Evolutionary conservation across 2,113 vertebrate species (phyloP).

Genomic region (Calidris pugnax): DNA sequence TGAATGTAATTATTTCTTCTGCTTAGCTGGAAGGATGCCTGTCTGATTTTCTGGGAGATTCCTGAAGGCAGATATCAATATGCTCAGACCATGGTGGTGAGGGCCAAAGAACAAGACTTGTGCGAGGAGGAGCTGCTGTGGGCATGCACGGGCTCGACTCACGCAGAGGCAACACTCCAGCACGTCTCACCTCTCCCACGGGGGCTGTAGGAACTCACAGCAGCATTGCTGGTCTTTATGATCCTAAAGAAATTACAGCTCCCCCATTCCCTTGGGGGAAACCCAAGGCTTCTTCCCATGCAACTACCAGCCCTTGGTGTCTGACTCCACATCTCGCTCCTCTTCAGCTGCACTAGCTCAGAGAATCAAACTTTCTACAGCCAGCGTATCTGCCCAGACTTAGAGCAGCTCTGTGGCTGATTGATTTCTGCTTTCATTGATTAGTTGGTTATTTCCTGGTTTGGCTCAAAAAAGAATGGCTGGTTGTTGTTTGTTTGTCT

Average conservation of each 20-base stretch:
- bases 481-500: background rate
- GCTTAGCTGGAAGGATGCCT: background rate
- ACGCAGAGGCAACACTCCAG: background rate
- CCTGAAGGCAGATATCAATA: background rate
- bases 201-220: background rate
- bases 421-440: background rate
- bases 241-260: background rate
- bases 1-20: background rate
- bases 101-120: background rate
- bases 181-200: rapidly evolving
- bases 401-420: background rate
- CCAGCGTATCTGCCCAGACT: background rate
- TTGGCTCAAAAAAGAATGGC: background rate
- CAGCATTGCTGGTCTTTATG: background rate
- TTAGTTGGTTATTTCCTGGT: background rate
- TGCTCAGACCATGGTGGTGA: background rate
- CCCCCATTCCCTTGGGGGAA: background rate
- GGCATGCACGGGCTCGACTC: rapidly evolving
- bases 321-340: background rate
- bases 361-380: background rate
- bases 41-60: background rate
- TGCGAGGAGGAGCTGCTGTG: background rate
- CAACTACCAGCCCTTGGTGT: background rate
- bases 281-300: background rate
- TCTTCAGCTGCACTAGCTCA: background rate